Evolutionary conservation across 2,797 vertebrate genomes (phyloP), one percentile per base, ranked within the genome.

Genomic region (Melanotaenia pygmaea): DNA sequence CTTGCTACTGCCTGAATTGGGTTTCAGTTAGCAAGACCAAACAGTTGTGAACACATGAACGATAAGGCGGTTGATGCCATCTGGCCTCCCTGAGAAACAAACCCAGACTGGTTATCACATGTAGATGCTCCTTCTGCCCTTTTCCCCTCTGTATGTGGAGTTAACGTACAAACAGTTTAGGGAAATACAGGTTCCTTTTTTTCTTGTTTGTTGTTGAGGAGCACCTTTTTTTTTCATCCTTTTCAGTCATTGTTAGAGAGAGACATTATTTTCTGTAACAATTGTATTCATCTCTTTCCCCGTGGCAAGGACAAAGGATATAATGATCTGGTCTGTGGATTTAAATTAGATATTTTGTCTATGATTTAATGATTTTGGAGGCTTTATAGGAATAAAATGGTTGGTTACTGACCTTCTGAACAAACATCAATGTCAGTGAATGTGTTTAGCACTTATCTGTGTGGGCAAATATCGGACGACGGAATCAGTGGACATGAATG

Each of bases 11-110:
- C 62, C 67, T 18, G 76, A 81, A 80, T 79, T 59, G 72, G 78
- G 74, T 84, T 76, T 80, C 43, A 24, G 69, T 75, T 66, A 67
- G 58, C 72, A 70, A 74, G 26, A 59, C 53, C 71, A 81, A 74
- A 67, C 85, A 59, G 76, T 89, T 90, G 83, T 91, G 91, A 87
- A 76, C 76, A 85, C 78, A 70, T 13, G 14, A 74, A 64, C 68
- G 70, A 70, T 24, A 51, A 74, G 67, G 76, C 88, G 83, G 86
- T 86, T 73, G 74, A 71, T 68, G 51, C 79, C 86, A 86, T 84
- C 80, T 91, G 86, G 78, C 79, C 82, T 73, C 54, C 5, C 68
- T 28, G 67, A 78, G 79, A 79, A 76, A 70, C 37, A 76, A 81
- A 75, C 77, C 47, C 57, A 1, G 22, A 71, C 47, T 0, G 35